Conservation (phyloP, 2,888 invertebrate genomes). For the Rhamphomyia laevipes region DNA sequence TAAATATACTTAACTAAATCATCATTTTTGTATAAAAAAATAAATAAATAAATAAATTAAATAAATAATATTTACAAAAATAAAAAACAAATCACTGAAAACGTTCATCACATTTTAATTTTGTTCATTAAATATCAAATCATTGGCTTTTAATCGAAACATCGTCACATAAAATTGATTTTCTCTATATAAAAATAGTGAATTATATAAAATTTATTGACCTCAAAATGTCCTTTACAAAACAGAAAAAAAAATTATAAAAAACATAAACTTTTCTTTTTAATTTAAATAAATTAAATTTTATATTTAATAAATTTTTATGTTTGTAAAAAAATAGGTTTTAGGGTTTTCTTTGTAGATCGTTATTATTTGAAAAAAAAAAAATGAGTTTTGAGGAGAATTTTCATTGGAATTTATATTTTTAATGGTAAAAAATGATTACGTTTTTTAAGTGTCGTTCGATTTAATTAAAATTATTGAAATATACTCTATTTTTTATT, state of each 20-base stretch:
- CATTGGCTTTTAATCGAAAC: constrained; percentile 6
- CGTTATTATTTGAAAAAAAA: too few species aligned
- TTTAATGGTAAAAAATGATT: too few species aligned
- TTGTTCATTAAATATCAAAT: neutral
- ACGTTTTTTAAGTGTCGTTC: too few species aligned
- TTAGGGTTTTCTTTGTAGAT: too few species aligned
- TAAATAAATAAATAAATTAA: constrained; percentile 13
- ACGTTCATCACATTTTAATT: constrained; percentile 19
- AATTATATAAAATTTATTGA: constrained; percentile 7
- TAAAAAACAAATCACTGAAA: constrained; percentile 22
- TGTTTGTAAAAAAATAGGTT: too few species aligned
- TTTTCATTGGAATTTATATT: too few species aligned
- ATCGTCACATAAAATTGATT: neutral
- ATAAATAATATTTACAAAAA: constrained; percentile 5
- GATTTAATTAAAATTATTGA: too few species aligned
- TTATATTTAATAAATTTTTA: too few species aligned
- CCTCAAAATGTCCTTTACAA: neutral
- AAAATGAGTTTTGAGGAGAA: too few species aligned
- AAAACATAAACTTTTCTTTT: too few species aligned
- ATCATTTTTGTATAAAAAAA: too few species aligned
- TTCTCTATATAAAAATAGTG: constrained; percentile 4
- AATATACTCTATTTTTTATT: too few species aligned
- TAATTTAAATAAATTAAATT: neutral
- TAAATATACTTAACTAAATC: constrained; percentile 12
- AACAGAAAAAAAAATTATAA: neutral